Conservation (phyloP, 2,888 invertebrate genomes). For the Campaea margaritaria region DNA sequence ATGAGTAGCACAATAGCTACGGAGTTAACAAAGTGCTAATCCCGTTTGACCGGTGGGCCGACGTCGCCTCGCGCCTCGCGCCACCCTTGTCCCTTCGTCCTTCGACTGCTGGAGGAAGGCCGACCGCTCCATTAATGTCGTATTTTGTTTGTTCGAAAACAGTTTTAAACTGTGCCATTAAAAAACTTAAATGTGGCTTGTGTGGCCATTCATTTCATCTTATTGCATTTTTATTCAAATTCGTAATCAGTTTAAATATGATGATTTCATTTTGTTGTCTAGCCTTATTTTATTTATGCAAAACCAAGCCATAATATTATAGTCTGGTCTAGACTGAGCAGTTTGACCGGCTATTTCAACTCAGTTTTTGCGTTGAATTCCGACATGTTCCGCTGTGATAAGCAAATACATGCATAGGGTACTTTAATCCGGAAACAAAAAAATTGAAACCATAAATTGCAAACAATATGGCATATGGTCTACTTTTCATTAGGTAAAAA, state of each 20-base stretch:
- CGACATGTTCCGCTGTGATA: constrained; percentile 2
- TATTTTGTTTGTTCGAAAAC: constrained; percentile 47
- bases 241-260: neutral
- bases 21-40: constrained; percentile 58
- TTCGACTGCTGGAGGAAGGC: constrained; percentile 66
- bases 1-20: constrained; percentile 56
- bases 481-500: constrained; percentile 64
- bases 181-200: constrained; percentile 15
- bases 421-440: constrained; percentile 69
- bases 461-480: constrained; percentile 68
- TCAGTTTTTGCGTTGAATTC: constrained; percentile 25
- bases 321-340: neutral
- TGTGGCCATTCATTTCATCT: constrained; percentile 23
- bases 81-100: constrained; percentile 69
- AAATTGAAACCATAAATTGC: constrained; percentile 76
- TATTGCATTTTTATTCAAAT: constrained; percentile 18
- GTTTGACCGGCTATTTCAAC: constrained; percentile 2
- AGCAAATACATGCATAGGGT: constrained; percentile 36
- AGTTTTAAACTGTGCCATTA: constrained; percentile 48
- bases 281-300: constrained; percentile 1
- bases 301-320: neutral
- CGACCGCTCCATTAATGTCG: constrained; percentile 50
- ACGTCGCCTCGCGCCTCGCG: constrained; percentile 49
- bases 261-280: neutral
- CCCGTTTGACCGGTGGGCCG: constrained; percentile 60